A percentile compares a stretch with the other conserved stretches of the same genome.
These are phyloP conservation scores for Sinocyclocheilus anshuiensis DNA, from an alignment of 2,113 vertebrate species.

Conservation along the genomic window DNA sequence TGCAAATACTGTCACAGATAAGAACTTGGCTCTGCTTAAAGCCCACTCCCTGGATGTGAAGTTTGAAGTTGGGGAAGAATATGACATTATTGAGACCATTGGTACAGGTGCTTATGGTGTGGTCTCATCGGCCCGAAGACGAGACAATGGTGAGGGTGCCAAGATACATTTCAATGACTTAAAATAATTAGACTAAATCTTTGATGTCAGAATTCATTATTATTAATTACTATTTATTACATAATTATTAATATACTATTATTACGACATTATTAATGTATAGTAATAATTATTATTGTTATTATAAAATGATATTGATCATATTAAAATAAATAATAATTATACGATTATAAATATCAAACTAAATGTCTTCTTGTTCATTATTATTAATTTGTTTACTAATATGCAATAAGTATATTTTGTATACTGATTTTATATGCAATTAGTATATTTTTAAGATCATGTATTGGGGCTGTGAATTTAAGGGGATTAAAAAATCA, in stretches of 20 bases:
- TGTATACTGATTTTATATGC: background rate
- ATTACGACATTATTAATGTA: background rate
- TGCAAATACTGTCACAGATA: slow-evolving; percentile 77
- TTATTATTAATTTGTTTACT: background rate
- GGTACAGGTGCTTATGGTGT: slow-evolving; percentile 93
- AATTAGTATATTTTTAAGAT: background rate
- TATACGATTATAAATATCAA: background rate
- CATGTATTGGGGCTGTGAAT: background rate
- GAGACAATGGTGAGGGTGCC: slow-evolving; percentile 79
- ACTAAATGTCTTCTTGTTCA: background rate
- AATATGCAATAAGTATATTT: background rate
- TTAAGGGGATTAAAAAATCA: background rate
- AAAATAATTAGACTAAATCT: background rate
- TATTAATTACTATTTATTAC: background rate
- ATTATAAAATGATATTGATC: background rate
- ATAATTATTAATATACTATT: background rate
- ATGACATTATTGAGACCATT: slow-evolving; percentile 93
- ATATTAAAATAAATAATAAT: background rate
- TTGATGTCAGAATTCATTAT: background rate
- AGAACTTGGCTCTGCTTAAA: slow-evolving; percentile 87
- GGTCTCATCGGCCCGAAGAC: slow-evolving; percentile 87
- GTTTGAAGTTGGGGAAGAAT: slow-evolving; percentile 92
- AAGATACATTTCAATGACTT: background rate
- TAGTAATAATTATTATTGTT: background rate
- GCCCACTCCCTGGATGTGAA: slow-evolving; percentile 89